These are phyloP conservation scores for Rhizomys pruinosus DNA, from an alignment of 2,113 vertebrate species.

Conservation along the genomic window DNA sequence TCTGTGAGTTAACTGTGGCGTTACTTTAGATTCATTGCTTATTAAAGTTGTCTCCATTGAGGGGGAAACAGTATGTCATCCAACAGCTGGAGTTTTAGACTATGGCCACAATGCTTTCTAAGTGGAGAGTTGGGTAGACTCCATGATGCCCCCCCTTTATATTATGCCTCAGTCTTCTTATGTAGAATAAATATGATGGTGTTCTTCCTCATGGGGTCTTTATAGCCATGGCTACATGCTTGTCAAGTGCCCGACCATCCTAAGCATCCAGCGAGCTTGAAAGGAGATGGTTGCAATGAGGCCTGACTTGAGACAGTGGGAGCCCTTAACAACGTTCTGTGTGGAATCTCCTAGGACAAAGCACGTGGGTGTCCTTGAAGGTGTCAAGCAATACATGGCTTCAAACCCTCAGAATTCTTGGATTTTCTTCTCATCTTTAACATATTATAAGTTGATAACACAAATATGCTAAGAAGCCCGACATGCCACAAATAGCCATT, in stretches of 20 bases:
- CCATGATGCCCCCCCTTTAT: background rate
- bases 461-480: constrained; percentile 63
- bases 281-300: background rate
- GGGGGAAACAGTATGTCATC: background rate
- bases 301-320: background rate
- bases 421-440: constrained; percentile 68
- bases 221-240: background rate
- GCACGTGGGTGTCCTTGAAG: background rate
- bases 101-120: background rate
- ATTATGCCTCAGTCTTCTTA: background rate
- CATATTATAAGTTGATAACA: constrained; percentile 61
- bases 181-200: background rate
- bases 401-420: constrained; percentile 4
- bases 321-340: background rate
- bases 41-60: background rate
- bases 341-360: constrained; percentile 15
- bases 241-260: background rate
- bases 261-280: background rate
- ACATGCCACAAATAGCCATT: constrained; percentile 62
- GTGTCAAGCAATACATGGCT: constrained; percentile 20
- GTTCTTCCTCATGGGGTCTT: background rate
- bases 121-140: background rate
- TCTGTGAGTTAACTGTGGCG: background rate
- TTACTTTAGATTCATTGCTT: constrained; percentile 27
- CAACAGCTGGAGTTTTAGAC: background rate